A percentile compares a stretch with the other conserved stretches of the same genome.
phyloP scores from a whole-genome alignment of 2,113 vertebrate genomes.

The Conger conger region DNA sequence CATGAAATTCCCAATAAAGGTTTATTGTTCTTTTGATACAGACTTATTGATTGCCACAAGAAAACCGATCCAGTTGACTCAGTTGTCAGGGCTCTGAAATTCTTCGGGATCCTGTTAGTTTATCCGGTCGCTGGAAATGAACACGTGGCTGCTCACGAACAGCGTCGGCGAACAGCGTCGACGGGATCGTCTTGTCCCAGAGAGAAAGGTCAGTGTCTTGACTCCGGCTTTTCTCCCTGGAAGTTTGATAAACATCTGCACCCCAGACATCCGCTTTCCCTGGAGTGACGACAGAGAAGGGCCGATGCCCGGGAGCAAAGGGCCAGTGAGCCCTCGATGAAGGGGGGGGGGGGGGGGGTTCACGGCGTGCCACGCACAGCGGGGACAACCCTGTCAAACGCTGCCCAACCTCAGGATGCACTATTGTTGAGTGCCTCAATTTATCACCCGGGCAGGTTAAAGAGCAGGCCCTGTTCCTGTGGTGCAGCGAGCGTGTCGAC shows the following conservation, averaged over 20 bases:
- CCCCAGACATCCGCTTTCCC: constrained; percentile 71
- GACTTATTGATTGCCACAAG: too few species aligned
- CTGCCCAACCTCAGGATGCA: constrained; percentile 78
- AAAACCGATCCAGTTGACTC: background rate
- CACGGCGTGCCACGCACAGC: constrained; percentile 46
- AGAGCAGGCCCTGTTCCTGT: constrained; percentile 79
- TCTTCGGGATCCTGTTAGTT: background rate
- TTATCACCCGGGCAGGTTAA: constrained; percentile 84
- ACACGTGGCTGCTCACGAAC: background rate
- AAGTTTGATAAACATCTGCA: constrained; percentile 71
- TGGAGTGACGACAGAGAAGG: constrained; percentile 73
- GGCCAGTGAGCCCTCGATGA: constrained; percentile 29
- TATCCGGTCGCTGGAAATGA: background rate
- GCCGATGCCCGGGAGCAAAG: constrained; percentile 63
- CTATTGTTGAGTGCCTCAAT: constrained; percentile 95
- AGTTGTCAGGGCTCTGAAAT: background rate
- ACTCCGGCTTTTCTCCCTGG: constrained; percentile 68
- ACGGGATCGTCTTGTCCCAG: too few species aligned
- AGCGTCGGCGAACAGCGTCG: background rate
- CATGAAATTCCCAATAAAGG: too few species aligned
- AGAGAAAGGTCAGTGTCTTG: constrained; percentile 4
- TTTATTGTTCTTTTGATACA: too few species aligned
- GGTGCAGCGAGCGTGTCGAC: constrained; percentile 71
- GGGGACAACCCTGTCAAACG: constrained; percentile 75
- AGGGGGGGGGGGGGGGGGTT: constrained; percentile 55